Base-by-base conservation (phyloP, 2,888 invertebrate genomes). In the Anaspis maculata region DNA sequence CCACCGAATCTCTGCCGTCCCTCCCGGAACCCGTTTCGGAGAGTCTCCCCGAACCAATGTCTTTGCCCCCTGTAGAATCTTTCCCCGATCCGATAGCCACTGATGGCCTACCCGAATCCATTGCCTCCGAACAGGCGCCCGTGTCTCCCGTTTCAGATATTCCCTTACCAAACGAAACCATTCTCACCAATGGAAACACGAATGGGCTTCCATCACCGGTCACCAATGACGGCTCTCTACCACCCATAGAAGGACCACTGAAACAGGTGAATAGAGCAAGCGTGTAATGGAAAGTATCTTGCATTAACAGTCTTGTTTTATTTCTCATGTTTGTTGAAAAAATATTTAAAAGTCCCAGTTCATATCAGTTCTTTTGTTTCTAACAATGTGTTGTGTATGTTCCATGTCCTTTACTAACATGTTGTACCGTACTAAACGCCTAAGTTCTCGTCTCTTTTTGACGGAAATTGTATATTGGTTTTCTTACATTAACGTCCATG, bases 231-330 rank as follows among this genome's bases (percentile, higher is more conserved):
- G 49, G 62, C 47, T 70, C 63, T 68, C 70, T 44, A 69, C 69
- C 46, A 62, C 63, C 54, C 68, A 69, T 60, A 69, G 74, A 39
- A 70, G 70, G 45, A 71, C 70, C 61, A 70, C 69, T 71, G 67
- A 75, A 65, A 63, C 65, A 66, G 65, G 65, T 66, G 64, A 64
- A 60, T 62, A 61, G 48, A 31, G n/a, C 25, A 10, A 32, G 34
- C 32, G 34, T 41, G 42, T 45, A 44, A 46, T 45, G 48, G 53
- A 51, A 47, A 51, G 44, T 21, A 39, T 35, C 39, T 48, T 49
- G 45, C 44, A 55, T 56, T 52, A 48, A 47, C 54, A 34, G 30
- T 31, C 27, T 39, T 51, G 44, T 45, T 47, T 41, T 46, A 29
- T 33, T 44, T 44, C 40, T 38, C 39, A 42, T 41, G 35, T 31